Base-by-base conservation (phyloP, 1,140 invertebrate species). In the Heliconius hewitsoni region DNA sequence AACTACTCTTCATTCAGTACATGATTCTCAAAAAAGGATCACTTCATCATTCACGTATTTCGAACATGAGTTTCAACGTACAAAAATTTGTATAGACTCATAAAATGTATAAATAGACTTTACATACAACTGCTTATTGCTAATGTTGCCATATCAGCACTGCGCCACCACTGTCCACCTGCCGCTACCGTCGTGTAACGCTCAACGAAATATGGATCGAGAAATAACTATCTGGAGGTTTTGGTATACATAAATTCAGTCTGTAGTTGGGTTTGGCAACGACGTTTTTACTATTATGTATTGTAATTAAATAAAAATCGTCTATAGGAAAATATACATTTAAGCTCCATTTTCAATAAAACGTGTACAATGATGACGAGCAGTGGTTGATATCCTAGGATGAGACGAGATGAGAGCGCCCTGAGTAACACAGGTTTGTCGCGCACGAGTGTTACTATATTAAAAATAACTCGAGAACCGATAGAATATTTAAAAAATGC, bases 41-140 rank as follows among this genome's bases (percentile, higher is more conserved):
- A 93, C 91, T 88, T 90, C 83, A 86, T 86, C 86, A 87, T 82
- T 89, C 90, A 90, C 85, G 86, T 90, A 88, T 91, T 87, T 87
- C 86, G 83, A 92, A 90, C 89, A 89, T 94, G 91, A 92, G 89
- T 92, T 94, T 88, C 83, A 88, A 93, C 89, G 89, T 94, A 94
- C 91, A 94, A 94, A 94, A 94, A 91, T 89, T 91, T 94, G 93
- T 94, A 94, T 94, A 94, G 90, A 94, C 87, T 93, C 91, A 91
- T 94, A 94, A 94, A 94, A 93, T 94, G 91, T 94, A 94, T 94
- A 94, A 93, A 94, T 94, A 94, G 91, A 94, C 87, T 93, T 94
- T 93, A 91, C 89, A 94, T 92, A 94, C 93, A 92, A 94, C 89
- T 91, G 93, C 91, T 94, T 94, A 94, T 94, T 93, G 92, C 91